Evolutionary conservation across 2,113 vertebrate species (phyloP).

Genomic region (Oreochromis aureus): DNA sequence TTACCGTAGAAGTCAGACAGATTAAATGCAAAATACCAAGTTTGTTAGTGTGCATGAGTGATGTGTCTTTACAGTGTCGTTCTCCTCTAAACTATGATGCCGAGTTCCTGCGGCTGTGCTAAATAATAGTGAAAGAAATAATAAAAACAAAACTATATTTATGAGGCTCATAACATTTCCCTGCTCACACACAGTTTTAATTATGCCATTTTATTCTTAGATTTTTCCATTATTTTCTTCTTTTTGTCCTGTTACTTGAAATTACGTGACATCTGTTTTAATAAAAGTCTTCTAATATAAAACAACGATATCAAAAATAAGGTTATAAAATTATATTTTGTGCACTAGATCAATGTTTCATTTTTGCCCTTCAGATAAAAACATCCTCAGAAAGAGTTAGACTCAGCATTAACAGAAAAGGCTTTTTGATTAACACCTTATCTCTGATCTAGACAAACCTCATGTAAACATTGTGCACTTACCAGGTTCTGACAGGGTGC

Average conservation of each 20-base stretch:
- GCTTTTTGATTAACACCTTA: constrained; percentile 51
- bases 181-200: background rate
- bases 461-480: constrained; percentile 73
- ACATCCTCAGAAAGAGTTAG: background rate
- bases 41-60: background rate
- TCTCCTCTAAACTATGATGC: background rate
- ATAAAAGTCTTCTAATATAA: background rate
- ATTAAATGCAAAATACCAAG: background rate
- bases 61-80: background rate
- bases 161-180: background rate
- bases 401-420: constrained; percentile 25
- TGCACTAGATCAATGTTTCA: background rate
- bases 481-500: constrained; percentile 46
- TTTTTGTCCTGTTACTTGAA: background rate
- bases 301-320: background rate
- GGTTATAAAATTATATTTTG: background rate
- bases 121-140: background rate
- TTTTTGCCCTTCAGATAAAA: background rate
- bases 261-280: background rate
- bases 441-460: constrained; percentile 60
- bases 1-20: background rate
- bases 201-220: background rate
- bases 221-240: background rate
- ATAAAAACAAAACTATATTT: constrained; percentile 3
- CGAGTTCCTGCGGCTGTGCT: background rate